Evolutionary conservation across 2,113 vertebrate species (phyloP), one percentile per base, ranked within the genome.

Genomic region (Chunga burmeisteri): DNA sequence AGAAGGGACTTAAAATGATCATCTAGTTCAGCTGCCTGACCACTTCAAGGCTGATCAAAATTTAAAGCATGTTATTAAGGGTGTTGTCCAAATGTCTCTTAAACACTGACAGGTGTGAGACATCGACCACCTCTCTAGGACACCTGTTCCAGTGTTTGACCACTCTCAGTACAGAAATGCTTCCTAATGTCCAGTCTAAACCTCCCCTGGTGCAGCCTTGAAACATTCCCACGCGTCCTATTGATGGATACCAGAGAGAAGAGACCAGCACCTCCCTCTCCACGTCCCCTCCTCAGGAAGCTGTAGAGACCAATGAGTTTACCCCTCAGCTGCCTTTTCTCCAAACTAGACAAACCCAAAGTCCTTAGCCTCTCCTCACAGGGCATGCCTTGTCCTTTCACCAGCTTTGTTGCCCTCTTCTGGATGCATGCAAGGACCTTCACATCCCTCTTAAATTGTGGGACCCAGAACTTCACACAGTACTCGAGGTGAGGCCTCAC

Each of bases 161-260:
- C 4, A 49, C 2, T 1, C 11, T 50, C 6, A 1, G 53, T 36
- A 47, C 46, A 30, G 0, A 73, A 88, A 66, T 32, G 6, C 11
- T 65, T 40, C 5, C 16, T 58, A 21, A 81, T 29, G 30, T 25
- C 16, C 9, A 42, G 14, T 40, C 34, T 53, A 29, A 73, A 61
- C 27, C 4, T 62, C 7, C 9, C 5, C 18, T 44, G 27, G 2
- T 4, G 1, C 13, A 66, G 10, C 13, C 87, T 36, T 72, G 29
- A 81, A 25, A 9, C 11, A 19, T 46, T 75, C 10, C 10, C 20
- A n/a, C 1, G 0, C 0, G 0, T n/a, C 29, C 10, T 49, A 0
- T 21, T 5, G 12, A n/a, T 84, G 32, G 38, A 38, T 17, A 2
- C 12, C n/a, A 81, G 9, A 21, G 6, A 63, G 25, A 67, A 53